Conservation (phyloP, 2,797 vertebrate species). For the Myiotriccus ornatus region DNA sequence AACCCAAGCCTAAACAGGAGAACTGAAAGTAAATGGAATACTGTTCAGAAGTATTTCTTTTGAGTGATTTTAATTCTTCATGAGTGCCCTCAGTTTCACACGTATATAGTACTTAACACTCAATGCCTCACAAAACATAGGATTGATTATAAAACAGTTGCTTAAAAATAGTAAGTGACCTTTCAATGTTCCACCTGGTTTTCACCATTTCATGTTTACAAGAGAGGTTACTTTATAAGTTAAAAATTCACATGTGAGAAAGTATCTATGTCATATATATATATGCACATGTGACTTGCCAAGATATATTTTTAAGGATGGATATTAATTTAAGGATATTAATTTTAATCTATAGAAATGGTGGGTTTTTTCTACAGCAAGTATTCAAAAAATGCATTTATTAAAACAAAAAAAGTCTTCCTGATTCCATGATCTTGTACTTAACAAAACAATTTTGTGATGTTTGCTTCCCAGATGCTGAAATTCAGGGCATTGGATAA, state of each 20-base stretch:
- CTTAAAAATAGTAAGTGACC: not conserved
- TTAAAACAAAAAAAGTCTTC: not conserved
- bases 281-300: fast-evolving
- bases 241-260: not conserved
- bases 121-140: not conserved
- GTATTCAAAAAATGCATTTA: not conserved
- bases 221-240: not conserved
- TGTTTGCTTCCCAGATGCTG: not conserved
- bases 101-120: not conserved
- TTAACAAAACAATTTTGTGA: not conserved
- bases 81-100: not conserved
- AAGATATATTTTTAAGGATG: not conserved
- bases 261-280: not conserved
- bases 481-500: not conserved
- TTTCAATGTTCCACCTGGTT: not conserved
- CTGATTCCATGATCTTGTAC: not conserved
- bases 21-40: not conserved
- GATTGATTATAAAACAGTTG: not conserved
- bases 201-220: not conserved
- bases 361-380: not conserved
- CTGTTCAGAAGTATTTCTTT: not conserved
- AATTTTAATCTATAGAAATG: not conserved
- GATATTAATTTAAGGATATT: not conserved
- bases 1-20: not conserved
- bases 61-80: not conserved